These are phyloP conservation scores for Steromphala cineraria DNA, from an alignment of 2,888 invertebrate species.

Conservation along the genomic window DNA sequence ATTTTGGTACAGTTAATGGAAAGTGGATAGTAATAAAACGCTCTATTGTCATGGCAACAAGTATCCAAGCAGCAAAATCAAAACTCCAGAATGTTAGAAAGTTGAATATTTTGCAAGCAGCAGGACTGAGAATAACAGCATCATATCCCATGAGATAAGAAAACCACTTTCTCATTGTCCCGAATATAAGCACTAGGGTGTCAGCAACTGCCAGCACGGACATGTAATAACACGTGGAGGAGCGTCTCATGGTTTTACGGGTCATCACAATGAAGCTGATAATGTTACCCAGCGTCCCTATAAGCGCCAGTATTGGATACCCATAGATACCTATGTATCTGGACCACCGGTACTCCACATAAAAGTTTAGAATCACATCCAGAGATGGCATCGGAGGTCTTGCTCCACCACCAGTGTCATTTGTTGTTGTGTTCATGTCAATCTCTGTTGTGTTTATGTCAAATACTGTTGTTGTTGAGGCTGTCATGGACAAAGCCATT, in stretches of 20 bases:
- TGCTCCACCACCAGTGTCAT: neutral
- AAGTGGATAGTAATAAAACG: constrained; percentile 60
- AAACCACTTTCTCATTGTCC: constrained; percentile 54
- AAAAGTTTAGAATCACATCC: constrained; percentile 37
- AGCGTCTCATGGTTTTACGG: constrained; percentile 47
- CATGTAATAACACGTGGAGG: constrained; percentile 61
- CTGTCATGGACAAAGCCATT: neutral
- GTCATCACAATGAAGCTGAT: constrained; percentile 57
- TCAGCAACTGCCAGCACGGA: constrained; percentile 53
- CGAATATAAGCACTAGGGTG: constrained; percentile 49
- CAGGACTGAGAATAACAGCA: constrained; percentile 35
- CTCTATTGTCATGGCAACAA: constrained; percentile 68
- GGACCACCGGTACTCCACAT: constrained; percentile 42
- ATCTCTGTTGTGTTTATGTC: neutral
- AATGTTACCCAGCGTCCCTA: constrained; percentile 59
- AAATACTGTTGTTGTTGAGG: neutral
- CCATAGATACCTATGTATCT: constrained; percentile 47
- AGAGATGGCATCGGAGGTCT: constrained; percentile 20
- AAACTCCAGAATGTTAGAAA: constrained; percentile 58
- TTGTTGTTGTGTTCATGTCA: neutral
- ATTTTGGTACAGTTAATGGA: constrained; percentile 53
- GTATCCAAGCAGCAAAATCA: constrained; percentile 61
- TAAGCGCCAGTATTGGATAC: constrained; percentile 49
- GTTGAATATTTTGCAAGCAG: constrained; percentile 41
- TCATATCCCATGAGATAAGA: constrained; percentile 43